phyloP scores from a whole-genome alignment of 1,140 invertebrate genomes.

The Phymorhynchus buccinoides region DNA sequence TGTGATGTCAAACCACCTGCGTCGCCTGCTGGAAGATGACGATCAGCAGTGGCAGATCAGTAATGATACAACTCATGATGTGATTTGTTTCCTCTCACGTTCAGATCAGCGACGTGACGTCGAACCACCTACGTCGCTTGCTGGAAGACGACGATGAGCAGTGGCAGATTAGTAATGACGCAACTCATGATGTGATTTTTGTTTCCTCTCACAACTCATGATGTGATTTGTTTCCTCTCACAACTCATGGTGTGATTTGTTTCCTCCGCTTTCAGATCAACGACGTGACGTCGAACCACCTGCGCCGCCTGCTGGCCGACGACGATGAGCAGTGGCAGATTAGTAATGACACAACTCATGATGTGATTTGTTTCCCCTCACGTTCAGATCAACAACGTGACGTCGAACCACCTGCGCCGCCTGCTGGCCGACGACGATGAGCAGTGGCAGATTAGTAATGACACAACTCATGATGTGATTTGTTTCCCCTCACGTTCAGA shows the following conservation, averaged over 20 bases:
- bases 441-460: not conserved
- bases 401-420: not conserved
- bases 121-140: constrained; percentile 90
- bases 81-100: constrained; percentile 53
- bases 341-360: not conserved
- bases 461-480: not conserved
- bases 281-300: constrained; percentile 86
- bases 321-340: constrained; percentile 87
- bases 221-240: not conserved
- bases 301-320: constrained; percentile 85
- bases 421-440: not conserved
- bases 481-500: constrained; percentile 57
- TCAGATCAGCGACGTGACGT: constrained; percentile 78
- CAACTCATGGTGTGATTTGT: not conserved
- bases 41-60: not conserved
- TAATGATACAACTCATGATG: not conserved
- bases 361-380: not conserved
- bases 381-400: not conserved
- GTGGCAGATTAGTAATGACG: constrained; percentile 81
- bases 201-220: not conserved
- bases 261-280: constrained; percentile 66
- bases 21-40: not conserved
- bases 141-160: constrained; percentile 79
- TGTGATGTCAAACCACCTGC: not conserved
- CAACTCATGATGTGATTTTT: not conserved